Evolutionary conservation across 2,797 vertebrate genomes (phyloP), one percentile per base, ranked within the genome.

Genomic region (Danionella dracula): DNA sequence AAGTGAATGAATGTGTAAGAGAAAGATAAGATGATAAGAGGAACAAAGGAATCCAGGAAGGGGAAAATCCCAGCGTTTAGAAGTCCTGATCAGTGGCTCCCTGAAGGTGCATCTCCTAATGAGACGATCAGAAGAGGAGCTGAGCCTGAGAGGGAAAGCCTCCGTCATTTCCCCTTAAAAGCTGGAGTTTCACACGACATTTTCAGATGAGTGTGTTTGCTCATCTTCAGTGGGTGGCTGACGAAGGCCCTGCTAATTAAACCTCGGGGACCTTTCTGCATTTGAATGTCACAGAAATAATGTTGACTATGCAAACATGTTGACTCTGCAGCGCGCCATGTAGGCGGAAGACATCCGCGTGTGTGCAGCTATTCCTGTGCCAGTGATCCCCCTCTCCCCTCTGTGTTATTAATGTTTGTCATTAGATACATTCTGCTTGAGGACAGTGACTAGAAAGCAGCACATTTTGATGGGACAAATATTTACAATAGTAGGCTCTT

Each of bases 181-280:
- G 50, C 27, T 45, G 34, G 50, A 45, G 45, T 68, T 72, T 68
- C 66, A 70, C 29, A 48, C 41, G 40, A 51, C 32, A 45, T 48
- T 51, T 53, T 64, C 12, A 41, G 72, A 79, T 79, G 76, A 82
- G 77, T 81, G 79, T 83, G 76, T 72, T 74, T 87, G 41, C 23
- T 86, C 74, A 57, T 87, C 80, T 86, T 84, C 84, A 82, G 82
- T 38, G 55, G 50, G 57, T 66, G 75, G 83, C 81, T 76, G 78
- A 79, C 78, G 79, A 83, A 82, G 83, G 81, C 84, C 86, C 87
- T 85, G 85, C 87, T 89, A 89, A 90, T 90, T 89, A 89, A 90
- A 85, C 88, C 84, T 83, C 41, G 6, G 85, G 80, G 87, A 83
- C 11, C 65, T 37, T 63, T n/a, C 23, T 48, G 12, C 65, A 85